Base-by-base conservation (phyloP, 1,140 invertebrate species). In the Teleopsis dalmanni region DNA sequence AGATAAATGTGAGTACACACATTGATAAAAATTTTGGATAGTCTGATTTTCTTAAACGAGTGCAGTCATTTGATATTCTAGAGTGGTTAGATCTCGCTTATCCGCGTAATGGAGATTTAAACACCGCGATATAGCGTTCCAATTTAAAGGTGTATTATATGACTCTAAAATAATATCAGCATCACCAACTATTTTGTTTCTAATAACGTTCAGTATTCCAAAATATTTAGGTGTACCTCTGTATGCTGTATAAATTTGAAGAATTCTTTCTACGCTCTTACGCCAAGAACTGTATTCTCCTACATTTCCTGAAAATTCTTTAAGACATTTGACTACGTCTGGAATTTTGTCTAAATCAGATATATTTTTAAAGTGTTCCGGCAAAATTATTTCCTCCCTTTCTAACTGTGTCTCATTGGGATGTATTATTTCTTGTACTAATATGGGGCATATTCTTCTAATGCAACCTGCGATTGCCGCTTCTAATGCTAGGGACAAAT, bases 21-120 rank as follows among this genome's bases (percentile, higher is more conserved):
- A 8, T 11, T 48, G 48, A 51, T 59, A 22, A 21, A 57, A 57
- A 13, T 52, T 23, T 26, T 59, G 45, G 1, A 51, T 43, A 2
- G 46, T 13, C 4, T 55, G 35, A 29, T 7, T 14, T 13, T 22
- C 36, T 19, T 56, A 45, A 0, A 40, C 18, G 10, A 52, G 26
- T 0, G 43, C 25, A 6, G 41, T 55, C 51, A 57, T 51, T 36
- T 52, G 52, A n/a, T 57, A 57, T 31, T 59, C 52, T 3, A 56
- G 11, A 3, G 49, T 57, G 1, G 29, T 29, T 8, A 54, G 7
- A 14, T 56, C 51, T 2, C 47, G 19, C 38, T 56, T 56, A 16
- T 54, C 54, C 9, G 51, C 53, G 16, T 44, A 54, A 31, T 57
- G 52, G 2, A 54, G 9, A 3, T 51, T 51, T 0, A 57, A 36